phyloP scores from a whole-genome alignment of 2,113 vertebrate genomes.

The Petromus typicus region DNA sequence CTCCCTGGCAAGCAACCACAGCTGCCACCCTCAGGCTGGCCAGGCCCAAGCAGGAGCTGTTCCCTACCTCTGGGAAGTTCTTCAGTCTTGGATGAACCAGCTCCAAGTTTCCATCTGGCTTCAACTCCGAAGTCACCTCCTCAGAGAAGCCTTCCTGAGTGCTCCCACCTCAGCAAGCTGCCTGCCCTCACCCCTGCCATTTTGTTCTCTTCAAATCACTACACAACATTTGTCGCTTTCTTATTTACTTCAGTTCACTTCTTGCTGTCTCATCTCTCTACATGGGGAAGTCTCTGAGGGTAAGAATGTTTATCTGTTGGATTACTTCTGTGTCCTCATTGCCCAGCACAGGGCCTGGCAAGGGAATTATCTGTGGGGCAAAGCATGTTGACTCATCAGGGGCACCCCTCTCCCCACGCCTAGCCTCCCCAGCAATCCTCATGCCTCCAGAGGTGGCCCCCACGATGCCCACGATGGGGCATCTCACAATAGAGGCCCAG shows the following conservation, averaged over 20 bases:
- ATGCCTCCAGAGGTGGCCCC: background rate
- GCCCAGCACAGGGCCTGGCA: background rate
- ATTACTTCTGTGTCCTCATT: background rate
- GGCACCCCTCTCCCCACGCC: rapidly evolving
- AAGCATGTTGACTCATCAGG: background rate
- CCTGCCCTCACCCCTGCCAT: background rate
- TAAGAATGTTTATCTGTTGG: background rate
- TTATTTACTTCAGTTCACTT: background rate
- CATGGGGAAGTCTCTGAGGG: background rate
- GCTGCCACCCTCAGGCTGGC: background rate
- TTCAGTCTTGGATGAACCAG: background rate
- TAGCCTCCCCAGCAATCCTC: background rate
- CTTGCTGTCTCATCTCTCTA: background rate
- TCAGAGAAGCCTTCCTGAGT: background rate
- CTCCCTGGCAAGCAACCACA: background rate
- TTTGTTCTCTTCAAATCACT: background rate
- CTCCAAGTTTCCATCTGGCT: background rate
- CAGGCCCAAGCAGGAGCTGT: background rate
- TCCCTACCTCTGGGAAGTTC: background rate
- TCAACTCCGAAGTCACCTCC: background rate
- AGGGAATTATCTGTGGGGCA: background rate
- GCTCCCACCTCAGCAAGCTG: background rate
- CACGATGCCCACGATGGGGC: no score
- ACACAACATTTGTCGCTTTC: background rate
- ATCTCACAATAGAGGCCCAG: background rate